Percentiles rank a stretch among this genome's conserved stretches.
These are phyloP conservation scores for Teleiodes luculella DNA, from an alignment of 2,888 invertebrate species.

Conservation along the genomic window DNA sequence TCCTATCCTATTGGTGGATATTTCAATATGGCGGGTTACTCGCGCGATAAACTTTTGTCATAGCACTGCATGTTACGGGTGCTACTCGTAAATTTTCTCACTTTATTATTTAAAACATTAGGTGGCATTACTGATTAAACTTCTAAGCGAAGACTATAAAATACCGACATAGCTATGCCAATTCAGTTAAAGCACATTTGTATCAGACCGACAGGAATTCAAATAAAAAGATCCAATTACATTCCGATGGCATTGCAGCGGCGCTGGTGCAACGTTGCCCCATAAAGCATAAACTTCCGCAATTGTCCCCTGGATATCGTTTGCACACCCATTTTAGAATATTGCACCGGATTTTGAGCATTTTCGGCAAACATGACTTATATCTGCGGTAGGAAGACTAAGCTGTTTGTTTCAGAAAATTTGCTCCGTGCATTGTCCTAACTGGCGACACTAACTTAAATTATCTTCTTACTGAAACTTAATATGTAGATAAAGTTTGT, in stretches of 20 bases:
- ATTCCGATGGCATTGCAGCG: slow-evolving; percentile 17
- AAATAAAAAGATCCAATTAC: slow-evolving; percentile 22
- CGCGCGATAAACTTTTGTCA: no score
- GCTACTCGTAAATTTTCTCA: no score
- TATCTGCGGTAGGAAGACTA: neutral
- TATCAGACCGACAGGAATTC: neutral
- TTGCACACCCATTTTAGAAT: slow-evolving; percentile 40
- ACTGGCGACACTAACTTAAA: neutral
- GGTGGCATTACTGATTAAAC: no score
- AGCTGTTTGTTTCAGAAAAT: slow-evolving; percentile 1
- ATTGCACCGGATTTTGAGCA: slow-evolving; percentile 48
- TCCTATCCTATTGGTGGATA: no score
- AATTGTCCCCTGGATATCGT: slow-evolving; percentile 37
- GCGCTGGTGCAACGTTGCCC: slow-evolving; percentile 35
- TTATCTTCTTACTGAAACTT: no score
- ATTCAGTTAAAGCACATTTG: neutral
- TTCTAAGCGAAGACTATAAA: no score
- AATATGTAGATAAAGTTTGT: no score
- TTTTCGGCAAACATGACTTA: slow-evolving; percentile 39
- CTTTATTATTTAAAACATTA: no score
- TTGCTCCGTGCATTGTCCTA: neutral
- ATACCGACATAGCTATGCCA: neutral
- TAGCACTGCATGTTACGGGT: no score
- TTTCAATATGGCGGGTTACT: no score
- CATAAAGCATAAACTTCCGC: slow-evolving; percentile 51